Evolutionary conservation across 1,140 invertebrate genomes (phyloP).

Genomic region (Drosophila parabipectinata): DNA sequence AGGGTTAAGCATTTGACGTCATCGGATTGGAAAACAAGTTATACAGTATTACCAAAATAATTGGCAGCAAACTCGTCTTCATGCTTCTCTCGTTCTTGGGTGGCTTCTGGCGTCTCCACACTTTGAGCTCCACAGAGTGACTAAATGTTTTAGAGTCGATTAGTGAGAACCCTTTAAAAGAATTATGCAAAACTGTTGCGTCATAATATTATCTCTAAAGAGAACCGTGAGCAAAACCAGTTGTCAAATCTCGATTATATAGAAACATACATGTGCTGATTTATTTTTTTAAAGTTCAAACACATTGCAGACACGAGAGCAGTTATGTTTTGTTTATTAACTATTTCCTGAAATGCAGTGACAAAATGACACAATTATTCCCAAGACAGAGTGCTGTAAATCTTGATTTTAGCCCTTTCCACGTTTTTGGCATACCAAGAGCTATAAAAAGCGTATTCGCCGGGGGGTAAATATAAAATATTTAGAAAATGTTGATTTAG

Average conservation of each 20-base stretch:
- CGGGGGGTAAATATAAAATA: conserved; percentile 17
- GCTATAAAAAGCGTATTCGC: conserved; percentile 24
- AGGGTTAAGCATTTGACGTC: conserved; percentile 36
- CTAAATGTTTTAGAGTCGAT: conserved; percentile 16
- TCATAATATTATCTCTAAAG: not conserved
- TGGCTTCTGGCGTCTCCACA: conserved; percentile 17
- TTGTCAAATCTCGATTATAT: conserved; percentile 1
- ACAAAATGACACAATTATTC: not conserved
- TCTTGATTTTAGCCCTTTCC: not conserved
- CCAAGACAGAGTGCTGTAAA: conserved; percentile 21
- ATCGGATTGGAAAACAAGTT: conserved; percentile 36
- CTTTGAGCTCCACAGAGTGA: conserved; percentile 27
- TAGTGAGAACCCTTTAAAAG: conserved; percentile 23
- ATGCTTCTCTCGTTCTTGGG: conserved; percentile 9
- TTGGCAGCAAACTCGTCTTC: conserved; percentile 24
- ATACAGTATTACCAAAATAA: conserved; percentile 30
- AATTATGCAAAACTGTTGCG: conserved; percentile 10
- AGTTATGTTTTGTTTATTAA: no score
- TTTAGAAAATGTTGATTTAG: conserved; percentile 16
- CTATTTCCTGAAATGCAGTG: not conserved
- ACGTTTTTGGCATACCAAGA: conserved; percentile 4
- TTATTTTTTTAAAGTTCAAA: not conserved
- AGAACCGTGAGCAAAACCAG: conserved; percentile 16
- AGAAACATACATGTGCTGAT: conserved; percentile 1
- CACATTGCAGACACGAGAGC: not conserved